Evolutionary conservation across 2,113 vertebrate species (phyloP).

Genomic region (Apteryx mantelli): DNA sequence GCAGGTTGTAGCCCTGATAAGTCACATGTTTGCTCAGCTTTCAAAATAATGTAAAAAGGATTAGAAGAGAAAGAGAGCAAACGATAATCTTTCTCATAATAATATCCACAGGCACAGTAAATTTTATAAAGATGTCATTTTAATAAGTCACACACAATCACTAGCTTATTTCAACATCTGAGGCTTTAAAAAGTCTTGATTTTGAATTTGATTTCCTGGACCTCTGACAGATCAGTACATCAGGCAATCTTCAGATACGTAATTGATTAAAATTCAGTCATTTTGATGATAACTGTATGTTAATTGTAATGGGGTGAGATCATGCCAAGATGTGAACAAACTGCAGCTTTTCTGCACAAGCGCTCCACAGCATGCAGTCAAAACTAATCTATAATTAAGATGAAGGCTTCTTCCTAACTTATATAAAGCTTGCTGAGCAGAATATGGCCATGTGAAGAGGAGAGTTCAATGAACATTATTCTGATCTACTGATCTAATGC

Average conservation of each 20-base stretch:
- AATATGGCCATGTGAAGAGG: neutral
- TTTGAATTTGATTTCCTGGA: neutral
- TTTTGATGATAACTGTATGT: neutral
- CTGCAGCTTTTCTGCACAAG: neutral
- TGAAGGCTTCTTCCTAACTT: neutral
- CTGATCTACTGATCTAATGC: neutral
- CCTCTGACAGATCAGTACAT: neutral
- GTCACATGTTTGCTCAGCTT: neutral
- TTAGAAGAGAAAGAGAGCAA: neutral
- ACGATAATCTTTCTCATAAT: neutral
- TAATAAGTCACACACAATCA: neutral
- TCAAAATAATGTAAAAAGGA: neutral
- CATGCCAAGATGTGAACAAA: neutral
- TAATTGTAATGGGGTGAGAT: neutral
- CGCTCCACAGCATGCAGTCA: neutral
- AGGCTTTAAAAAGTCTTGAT: neutral
- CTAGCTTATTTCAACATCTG: neutral
- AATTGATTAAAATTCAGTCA: neutral
- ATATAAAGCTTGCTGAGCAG: neutral
- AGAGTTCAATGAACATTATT: neutral
- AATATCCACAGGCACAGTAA: neutral
- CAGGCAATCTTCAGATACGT: neutral
- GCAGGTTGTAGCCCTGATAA: neutral
- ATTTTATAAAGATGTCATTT: neutral
- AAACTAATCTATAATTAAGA: neutral